These are phyloP conservation scores for Caradrina clavipalpis DNA, from an alignment of 2,888 invertebrate genomes.

Conservation along the genomic window DNA sequence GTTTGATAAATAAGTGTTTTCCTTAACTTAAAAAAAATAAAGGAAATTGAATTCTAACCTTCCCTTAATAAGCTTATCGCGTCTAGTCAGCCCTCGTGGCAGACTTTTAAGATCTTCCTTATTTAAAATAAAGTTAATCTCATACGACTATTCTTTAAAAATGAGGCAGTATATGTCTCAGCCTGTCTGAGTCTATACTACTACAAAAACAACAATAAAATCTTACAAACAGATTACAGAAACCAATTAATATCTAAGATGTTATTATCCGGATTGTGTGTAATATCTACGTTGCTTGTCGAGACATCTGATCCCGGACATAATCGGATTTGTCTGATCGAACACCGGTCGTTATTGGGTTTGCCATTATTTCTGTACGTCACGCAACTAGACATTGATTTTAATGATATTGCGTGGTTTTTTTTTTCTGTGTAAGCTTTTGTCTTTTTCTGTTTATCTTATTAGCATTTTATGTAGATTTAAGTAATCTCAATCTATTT, in stretches of 20 bases:
- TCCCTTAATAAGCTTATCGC: too few species aligned
- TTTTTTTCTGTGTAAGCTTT: not conserved
- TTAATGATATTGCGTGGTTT: slow-evolving; percentile 80
- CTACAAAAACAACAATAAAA: slow-evolving; percentile 45
- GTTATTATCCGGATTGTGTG: slow-evolving; percentile 83
- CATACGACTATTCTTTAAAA: too few species aligned
- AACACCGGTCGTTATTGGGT: slow-evolving; percentile 84
- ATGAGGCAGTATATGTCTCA: too few species aligned
- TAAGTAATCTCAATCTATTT: not conserved
- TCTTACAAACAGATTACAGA: slow-evolving; percentile 67
- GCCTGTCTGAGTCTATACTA: too few species aligned
- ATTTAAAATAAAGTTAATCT: too few species aligned
- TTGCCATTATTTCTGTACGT: slow-evolving; percentile 84
- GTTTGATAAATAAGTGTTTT: too few species aligned
- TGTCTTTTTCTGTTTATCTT: not conserved
- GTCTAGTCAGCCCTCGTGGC: too few species aligned
- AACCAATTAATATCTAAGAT: slow-evolving; percentile 83
- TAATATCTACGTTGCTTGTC: slow-evolving; percentile 77
- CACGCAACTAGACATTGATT: slow-evolving; percentile 86
- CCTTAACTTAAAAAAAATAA: too few species aligned
- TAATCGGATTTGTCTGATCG: slow-evolving; percentile 90
- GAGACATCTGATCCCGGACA: slow-evolving; percentile 87
- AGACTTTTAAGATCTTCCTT: too few species aligned
- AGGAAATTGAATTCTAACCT: too few species aligned
- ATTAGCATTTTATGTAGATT: not conserved